Evolutionary conservation across 2,797 vertebrate genomes (phyloP).

Genomic region (Anas georgica): DNA sequence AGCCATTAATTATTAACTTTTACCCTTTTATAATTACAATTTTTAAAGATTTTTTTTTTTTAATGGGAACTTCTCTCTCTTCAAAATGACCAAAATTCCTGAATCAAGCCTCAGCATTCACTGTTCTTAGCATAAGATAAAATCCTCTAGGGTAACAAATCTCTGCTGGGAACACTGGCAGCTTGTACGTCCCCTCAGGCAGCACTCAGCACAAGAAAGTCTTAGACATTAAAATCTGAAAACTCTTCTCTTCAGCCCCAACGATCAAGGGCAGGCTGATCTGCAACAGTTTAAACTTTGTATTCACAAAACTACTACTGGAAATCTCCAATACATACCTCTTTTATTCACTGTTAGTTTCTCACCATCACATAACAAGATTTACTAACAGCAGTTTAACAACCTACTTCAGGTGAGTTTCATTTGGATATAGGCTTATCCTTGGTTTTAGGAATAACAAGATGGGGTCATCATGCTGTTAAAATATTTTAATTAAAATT

Average conservation of each 20-base stretch:
- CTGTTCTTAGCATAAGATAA: not conserved
- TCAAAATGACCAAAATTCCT: not conserved
- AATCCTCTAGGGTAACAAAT: constrained; percentile 17
- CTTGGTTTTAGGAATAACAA: not conserved
- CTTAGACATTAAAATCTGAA: not conserved
- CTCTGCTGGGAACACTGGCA: not conserved
- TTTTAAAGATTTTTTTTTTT: not conserved
- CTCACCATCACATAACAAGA: not conserved
- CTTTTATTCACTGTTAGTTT: not conserved
- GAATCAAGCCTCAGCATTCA: not conserved
- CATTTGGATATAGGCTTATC: not conserved
- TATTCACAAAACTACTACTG: not conserved
- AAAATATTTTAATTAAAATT: not conserved
- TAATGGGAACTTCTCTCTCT: not conserved
- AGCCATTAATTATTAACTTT: constrained; percentile 46
- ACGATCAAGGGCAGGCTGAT: not conserved
- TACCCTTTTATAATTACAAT: constrained; percentile 3
- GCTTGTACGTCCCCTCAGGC: not conserved
- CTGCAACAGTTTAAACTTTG: not conserved
- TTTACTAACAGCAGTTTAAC: not conserved
- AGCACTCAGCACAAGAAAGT: not conserved
- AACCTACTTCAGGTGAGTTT: not conserved
- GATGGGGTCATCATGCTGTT: not conserved
- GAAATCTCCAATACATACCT: not conserved
- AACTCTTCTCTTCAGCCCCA: not conserved